Conservation (phyloP, 1,140 invertebrate species). For the Drosophila saltans region DNA sequence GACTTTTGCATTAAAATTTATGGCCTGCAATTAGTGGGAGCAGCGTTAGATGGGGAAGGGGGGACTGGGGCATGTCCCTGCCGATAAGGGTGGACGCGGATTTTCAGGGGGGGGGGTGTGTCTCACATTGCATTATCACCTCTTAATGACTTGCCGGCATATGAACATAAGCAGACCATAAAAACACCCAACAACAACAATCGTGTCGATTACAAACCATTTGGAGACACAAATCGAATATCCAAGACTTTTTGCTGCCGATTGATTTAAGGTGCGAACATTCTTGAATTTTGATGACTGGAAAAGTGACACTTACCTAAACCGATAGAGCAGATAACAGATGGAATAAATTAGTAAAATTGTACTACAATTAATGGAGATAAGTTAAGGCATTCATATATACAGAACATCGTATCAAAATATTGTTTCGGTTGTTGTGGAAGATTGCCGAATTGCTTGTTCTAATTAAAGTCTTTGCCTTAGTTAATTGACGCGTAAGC, state of each 20-base stretch:
- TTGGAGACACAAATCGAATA: constrained; percentile 11
- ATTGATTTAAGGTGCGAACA: constrained; percentile 31
- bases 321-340: constrained; percentile 31
- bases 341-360: constrained; percentile 33
- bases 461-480: not conserved
- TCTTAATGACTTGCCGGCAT: constrained; percentile 69
- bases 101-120: constrained; percentile 22
- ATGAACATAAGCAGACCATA: constrained; percentile 74
- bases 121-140: constrained; percentile 72
- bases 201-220: constrained; percentile 51
- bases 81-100: constrained; percentile 15
- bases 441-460: not conserved
- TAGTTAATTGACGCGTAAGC: not conserved
- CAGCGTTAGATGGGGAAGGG: not conserved
- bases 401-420: not conserved
- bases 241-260: constrained; percentile 5
- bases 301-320: constrained; percentile 64
- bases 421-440: too few relatives aligned
- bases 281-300: constrained; percentile 29
- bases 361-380: not conserved
- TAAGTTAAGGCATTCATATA: not conserved
- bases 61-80: not conserved
- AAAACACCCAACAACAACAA: constrained; percentile 40
- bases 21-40: constrained; percentile 62
- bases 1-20: constrained; percentile 49